Conservation (phyloP, 2,888 invertebrate species). For the Orgyia antiqua region DNA sequence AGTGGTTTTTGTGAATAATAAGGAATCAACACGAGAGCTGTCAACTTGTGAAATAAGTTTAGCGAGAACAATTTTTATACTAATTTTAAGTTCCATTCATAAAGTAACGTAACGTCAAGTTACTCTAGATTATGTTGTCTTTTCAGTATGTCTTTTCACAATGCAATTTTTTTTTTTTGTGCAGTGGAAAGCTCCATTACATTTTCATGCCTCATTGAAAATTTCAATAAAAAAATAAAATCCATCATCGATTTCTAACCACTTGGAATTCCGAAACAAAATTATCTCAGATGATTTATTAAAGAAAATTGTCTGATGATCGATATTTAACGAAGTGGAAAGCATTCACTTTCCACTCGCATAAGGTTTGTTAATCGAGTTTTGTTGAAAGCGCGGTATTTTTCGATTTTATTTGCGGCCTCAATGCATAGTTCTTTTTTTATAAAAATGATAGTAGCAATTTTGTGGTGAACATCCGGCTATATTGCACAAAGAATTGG, state of each 20-base stretch:
- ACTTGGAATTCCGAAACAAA: too few species aligned
- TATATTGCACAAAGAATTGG: not conserved
- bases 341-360: conserved; percentile 13
- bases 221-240: too few species aligned
- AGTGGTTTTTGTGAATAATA: conserved; percentile 4
- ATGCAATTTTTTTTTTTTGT: too few species aligned
- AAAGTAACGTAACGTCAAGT: too few species aligned
- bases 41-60: conserved; percentile 1
- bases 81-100: too few species aligned
- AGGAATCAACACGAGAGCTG: conserved; percentile 5
- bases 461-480: not conserved
- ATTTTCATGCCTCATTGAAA: too few species aligned
- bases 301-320: conserved; percentile 17
- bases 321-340: conserved; percentile 20
- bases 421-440: not conserved
- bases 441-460: not conserved
- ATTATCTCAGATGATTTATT: too few species aligned
- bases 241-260: too few species aligned
- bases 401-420: conserved; percentile 2
- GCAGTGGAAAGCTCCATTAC: too few species aligned
- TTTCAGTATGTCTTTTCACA: too few species aligned
- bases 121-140: too few species aligned
- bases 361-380: conserved; percentile 7
- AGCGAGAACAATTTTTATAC: not conserved
- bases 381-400: conserved; percentile 10